A percentile compares a stretch with the other conserved stretches of the same genome.
These are phyloP conservation scores for Arremon aurantiirostris DNA, from an alignment of 2,797 vertebrate genomes.

Conservation along the genomic window DNA sequence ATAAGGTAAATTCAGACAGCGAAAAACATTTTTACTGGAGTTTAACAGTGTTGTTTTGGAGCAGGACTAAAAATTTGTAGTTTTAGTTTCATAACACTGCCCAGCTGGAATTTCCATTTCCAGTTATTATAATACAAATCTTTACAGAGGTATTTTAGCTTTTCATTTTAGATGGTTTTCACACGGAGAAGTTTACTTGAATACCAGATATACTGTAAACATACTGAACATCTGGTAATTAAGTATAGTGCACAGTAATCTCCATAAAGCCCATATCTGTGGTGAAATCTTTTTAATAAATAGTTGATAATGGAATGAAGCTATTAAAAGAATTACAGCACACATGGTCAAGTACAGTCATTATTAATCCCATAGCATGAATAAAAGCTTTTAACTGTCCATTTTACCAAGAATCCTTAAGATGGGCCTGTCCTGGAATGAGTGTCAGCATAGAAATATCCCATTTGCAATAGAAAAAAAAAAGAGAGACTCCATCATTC, in stretches of 20 bases:
- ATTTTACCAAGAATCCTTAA: conserved; percentile 5
- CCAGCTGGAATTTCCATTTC: conserved; percentile 58
- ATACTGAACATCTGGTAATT: conserved; percentile 62
- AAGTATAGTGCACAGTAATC: conserved; percentile 57
- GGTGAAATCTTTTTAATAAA: conserved; percentile 61
- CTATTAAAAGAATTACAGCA: conserved; percentile 57
- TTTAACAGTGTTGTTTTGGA: conserved; percentile 1
- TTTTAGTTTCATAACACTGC: conserved; percentile 32
- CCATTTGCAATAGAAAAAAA: neutral
- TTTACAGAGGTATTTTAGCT: conserved; percentile 45
- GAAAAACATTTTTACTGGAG: neutral
- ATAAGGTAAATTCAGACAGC: conserved; percentile 2
- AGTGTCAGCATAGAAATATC: neutral
- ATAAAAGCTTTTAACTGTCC: conserved; percentile 37
- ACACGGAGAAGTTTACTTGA: conserved; percentile 59
- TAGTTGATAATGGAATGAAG: conserved; percentile 61
- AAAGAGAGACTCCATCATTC: neutral
- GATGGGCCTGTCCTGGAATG: neutral
- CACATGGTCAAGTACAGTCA: conserved; percentile 16
- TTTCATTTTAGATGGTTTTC: conserved; percentile 55
- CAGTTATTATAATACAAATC: conserved; percentile 27
- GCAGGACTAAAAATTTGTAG: neutral
- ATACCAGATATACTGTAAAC: conserved; percentile 53
- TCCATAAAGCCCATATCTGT: conserved; percentile 54
- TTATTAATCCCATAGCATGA: conserved; percentile 7